Conservation (phyloP, 2,888 invertebrate genomes). For the Tubiluchus corallicola region DNA sequence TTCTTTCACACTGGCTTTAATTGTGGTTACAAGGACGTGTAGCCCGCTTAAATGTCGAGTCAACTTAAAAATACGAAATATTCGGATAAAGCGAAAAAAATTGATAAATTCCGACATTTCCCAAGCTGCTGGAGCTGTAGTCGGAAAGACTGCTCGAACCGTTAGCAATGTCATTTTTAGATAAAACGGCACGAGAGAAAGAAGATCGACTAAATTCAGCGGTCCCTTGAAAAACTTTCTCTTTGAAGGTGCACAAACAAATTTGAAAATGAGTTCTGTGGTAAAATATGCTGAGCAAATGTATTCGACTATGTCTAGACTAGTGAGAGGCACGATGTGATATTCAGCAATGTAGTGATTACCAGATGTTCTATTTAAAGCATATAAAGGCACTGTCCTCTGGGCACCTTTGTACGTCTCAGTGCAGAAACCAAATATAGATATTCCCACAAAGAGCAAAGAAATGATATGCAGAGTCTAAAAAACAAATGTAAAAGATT, state of each 20-base stretch:
- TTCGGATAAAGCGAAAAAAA: slow-evolving; percentile 22
- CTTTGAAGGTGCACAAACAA: slow-evolving; percentile 17
- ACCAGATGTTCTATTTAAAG: too few species aligned
- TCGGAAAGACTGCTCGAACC: slow-evolving; percentile 28
- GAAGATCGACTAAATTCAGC: slow-evolving; percentile 23
- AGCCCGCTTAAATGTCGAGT: slow-evolving; percentile 24
- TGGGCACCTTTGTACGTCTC: too few species aligned
- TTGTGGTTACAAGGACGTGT: slow-evolving; percentile 24
- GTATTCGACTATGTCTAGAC: slow-evolving; percentile 19
- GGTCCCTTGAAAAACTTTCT: slow-evolving; percentile 17
- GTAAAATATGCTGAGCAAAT: slow-evolving; percentile 22
- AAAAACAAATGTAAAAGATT: too few species aligned
- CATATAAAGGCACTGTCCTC: too few species aligned
- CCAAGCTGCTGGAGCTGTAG: slow-evolving; percentile 10
- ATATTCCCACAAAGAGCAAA: too few species aligned
- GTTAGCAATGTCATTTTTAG: slow-evolving; percentile 16
- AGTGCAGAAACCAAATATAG: too few species aligned
- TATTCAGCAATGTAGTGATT: too few species aligned
- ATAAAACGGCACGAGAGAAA: slow-evolving; percentile 23
- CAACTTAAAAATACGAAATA: slow-evolving; percentile 25
- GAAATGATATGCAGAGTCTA: too few species aligned
- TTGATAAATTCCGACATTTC: slow-evolving; percentile 18
- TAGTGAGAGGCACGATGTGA: slow-evolving; percentile 17
- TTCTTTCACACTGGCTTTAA: slow-evolving; percentile 25
- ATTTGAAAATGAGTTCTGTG: too few species aligned